A percentile compares a stretch with the other conserved stretches of the same genome.
phyloP scores from a whole-genome alignment of 2,797 vertebrate species.

The Mormyrus proboscirostris region DNA sequence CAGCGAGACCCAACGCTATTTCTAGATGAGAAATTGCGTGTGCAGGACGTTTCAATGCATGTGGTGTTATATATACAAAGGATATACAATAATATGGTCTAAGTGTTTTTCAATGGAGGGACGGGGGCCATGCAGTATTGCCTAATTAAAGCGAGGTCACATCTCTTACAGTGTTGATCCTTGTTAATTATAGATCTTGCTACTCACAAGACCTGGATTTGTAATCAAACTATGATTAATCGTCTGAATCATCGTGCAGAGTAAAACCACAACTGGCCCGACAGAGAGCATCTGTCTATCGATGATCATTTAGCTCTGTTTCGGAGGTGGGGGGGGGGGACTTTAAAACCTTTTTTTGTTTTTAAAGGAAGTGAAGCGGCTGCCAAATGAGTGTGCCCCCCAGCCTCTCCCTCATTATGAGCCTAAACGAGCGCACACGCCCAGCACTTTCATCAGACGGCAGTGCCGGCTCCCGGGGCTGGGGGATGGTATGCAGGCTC shows the following conservation, averaged over 20 bases:
- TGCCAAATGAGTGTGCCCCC: slow-evolving; percentile 75
- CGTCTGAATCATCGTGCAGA: slow-evolving; percentile 66
- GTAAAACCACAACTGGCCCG: slow-evolving; percentile 64
- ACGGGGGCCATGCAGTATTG: not conserved
- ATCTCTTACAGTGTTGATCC: not conserved
- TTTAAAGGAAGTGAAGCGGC: slow-evolving; percentile 75
- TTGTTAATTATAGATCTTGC: slow-evolving; percentile 21
- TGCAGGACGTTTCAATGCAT: not conserved
- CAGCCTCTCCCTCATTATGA: slow-evolving; percentile 80
- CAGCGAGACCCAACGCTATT: not conserved
- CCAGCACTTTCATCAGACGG: slow-evolving; percentile 1
- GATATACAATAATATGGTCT: not conserved
- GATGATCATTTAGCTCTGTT: slow-evolving; percentile 52
- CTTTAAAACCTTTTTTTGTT: slow-evolving; percentile 62
- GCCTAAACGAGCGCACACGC: slow-evolving; percentile 75
- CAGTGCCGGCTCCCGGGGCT: not conserved
- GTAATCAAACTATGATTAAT: slow-evolving; percentile 72
- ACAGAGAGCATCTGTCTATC: slow-evolving; percentile 63
- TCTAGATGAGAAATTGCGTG: not conserved
- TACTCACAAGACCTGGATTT: slow-evolving; percentile 63
- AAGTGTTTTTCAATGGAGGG: not conserved
- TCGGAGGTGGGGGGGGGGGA: slow-evolving; percentile 32
- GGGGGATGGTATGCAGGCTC: slow-evolving; percentile 77
- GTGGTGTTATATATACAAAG: not conserved
- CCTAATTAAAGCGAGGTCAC: not conserved